A percentile compares a stretch with the other conserved stretches of the same genome.
Evolutionary conservation across 35 echinoderm and acorn worm species (phyloP).

Genomic region (Hemicentrotus pulcherrimus): DNA sequence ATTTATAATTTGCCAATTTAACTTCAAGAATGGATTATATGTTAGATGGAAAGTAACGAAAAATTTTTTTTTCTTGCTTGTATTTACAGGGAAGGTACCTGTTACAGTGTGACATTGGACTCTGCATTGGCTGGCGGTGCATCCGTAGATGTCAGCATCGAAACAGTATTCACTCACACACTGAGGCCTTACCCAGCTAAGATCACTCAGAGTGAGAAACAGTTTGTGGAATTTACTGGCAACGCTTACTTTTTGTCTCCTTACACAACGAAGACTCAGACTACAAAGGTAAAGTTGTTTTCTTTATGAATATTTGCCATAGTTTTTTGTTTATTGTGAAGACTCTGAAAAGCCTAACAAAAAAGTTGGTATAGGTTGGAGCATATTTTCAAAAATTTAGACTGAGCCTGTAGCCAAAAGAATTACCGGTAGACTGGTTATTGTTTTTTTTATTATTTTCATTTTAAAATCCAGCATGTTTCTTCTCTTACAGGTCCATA

Average conservation of each 20-base stretch:
- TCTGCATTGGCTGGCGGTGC: conserved; percentile 63
- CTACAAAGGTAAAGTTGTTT: conserved; percentile 59
- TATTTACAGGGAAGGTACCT: conserved; percentile 56
- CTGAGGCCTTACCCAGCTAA: conserved; percentile 80
- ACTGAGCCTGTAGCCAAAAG: too few relatives aligned
- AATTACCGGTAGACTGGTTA: too few relatives aligned
- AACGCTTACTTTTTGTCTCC: conserved; percentile 87
- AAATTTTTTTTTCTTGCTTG: neutral
- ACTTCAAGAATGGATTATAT: neutral
- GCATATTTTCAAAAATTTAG: too few relatives aligned
- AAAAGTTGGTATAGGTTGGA: too few relatives aligned
- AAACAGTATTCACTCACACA: conserved; percentile 70
- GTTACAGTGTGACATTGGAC: conserved; percentile 76
- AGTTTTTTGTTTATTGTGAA: too few relatives aligned
- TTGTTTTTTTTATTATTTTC: too few relatives aligned
- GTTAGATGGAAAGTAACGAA: neutral
- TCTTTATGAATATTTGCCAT: neutral
- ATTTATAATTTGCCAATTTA: neutral
- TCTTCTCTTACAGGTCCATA: too few relatives aligned
- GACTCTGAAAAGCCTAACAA: too few relatives aligned
- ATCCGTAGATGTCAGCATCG: conserved; percentile 63
- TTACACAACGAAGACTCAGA: conserved; percentile 80
- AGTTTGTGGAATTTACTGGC: conserved; percentile 76
- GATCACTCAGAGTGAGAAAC: conserved; percentile 93
- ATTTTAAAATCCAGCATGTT: too few relatives aligned